Evolutionary conservation across 2,113 vertebrate species (phyloP).

Genomic region (Cacatua alba): DNA sequence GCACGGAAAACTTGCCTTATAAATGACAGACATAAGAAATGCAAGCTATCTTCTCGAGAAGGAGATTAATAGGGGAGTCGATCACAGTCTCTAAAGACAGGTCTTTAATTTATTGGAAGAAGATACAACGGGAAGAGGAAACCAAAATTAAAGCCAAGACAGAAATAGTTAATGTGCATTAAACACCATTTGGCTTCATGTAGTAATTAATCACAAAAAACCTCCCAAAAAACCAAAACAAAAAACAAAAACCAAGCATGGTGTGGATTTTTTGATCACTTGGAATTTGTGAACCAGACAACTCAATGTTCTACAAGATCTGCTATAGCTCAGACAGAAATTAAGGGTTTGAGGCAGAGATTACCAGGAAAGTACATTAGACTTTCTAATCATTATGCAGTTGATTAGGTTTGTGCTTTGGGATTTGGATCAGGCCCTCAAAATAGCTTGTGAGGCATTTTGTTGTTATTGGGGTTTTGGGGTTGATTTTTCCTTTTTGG

Average conservation of each 20-base stretch:
- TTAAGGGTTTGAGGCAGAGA: conserved; percentile 63
- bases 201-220: not conserved
- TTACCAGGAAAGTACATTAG: conserved; percentile 60
- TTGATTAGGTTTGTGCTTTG: conserved; percentile 68
- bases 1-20: not conserved
- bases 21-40: not conserved
- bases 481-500: conserved; percentile 16
- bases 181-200: not conserved
- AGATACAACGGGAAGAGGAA: not conserved
- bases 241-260: not conserved
- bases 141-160: not conserved
- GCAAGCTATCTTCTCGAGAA: not conserved
- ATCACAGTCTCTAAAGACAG: not conserved
- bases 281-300: conserved; percentile 45
- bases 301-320: conserved; percentile 44
- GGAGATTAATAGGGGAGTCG: not conserved
- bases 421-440: conserved; percentile 59
- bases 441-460: conserved; percentile 35
- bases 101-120: not conserved
- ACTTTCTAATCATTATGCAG: conserved; percentile 56
- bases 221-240: not conserved
- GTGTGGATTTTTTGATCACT: not conserved
- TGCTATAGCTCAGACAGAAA: conserved; percentile 44
- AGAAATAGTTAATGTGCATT: conserved; percentile 2
- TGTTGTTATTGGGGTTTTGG: conserved; percentile 45